Conservation (phyloP, 92 coral and sea anemone species). For the Palythoa grandiflora region DNA sequence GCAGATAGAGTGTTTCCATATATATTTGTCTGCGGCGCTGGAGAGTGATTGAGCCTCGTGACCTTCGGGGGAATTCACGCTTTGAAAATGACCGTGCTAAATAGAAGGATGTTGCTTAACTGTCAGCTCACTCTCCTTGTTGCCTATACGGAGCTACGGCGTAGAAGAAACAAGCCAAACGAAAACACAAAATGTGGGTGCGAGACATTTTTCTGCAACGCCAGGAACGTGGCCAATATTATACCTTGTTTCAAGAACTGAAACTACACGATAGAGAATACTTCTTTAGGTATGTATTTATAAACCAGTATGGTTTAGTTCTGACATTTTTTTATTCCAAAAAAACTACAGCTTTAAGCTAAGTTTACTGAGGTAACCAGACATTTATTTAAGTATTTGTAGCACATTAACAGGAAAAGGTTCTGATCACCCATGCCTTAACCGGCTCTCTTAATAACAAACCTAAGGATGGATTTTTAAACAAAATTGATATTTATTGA, state of each 20-base stretch:
- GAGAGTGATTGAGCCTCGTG: constrained; percentile 1
- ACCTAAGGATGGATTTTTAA: too few relatives aligned
- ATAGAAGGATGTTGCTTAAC: constrained; percentile 31
- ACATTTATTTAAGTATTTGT: constrained; percentile 19
- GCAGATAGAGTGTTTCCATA: constrained; percentile 19
- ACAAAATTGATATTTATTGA: too few relatives aligned
- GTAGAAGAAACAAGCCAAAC: constrained; percentile 36
- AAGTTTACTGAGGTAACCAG: constrained; percentile 21
- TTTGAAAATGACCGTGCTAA: constrained; percentile 25
- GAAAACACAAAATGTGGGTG: constrained; percentile 34
- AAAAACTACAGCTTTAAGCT: constrained; percentile 21
- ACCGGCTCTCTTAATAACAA: too few relatives aligned
- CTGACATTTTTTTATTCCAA: constrained; percentile 23
- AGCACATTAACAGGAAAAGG: too few relatives aligned
- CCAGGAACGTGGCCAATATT: constrained; percentile 35
- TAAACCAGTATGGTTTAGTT: constrained; percentile 29
- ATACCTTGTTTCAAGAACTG: constrained; percentile 14
- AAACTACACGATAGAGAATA: constrained; percentile 35
- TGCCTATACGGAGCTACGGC: constrained; percentile 19
- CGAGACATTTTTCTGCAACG: constrained; percentile 40
- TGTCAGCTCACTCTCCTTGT: constrained; percentile 18
- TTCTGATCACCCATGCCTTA: too few relatives aligned
- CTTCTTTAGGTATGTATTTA: constrained; percentile 23
- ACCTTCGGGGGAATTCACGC: constrained; percentile 28
- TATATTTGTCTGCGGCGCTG: constrained; percentile 15